A percentile compares a stretch with the other conserved stretches of the same genome.
Evolutionary conservation across 2,113 vertebrate genomes (phyloP).

Genomic region (Crocuta crocuta): DNA sequence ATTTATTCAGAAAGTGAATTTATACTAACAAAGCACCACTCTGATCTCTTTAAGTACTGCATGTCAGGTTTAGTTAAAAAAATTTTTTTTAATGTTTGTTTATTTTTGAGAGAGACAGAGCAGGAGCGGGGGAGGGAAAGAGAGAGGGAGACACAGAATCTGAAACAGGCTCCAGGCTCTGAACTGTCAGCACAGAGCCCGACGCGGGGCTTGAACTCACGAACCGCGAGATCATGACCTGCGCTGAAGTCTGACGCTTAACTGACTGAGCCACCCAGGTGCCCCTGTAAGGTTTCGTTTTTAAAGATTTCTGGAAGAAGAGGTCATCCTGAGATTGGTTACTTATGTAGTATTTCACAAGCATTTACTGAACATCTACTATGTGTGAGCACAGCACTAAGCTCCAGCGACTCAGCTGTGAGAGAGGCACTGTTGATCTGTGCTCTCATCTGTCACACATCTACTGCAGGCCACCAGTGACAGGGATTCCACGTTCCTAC

Average conservation of each 20-base stretch:
- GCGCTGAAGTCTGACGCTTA: too few species aligned
- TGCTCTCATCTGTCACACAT: neutral
- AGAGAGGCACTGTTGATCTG: fast-evolving
- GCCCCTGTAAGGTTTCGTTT: neutral
- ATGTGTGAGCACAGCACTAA: neutral
- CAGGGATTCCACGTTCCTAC: neutral
- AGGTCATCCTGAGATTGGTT: neutral
- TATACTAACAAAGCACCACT: neutral
- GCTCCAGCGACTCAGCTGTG: neutral
- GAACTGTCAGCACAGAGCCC: too few species aligned
- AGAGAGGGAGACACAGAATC: too few species aligned
- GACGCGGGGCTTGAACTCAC: too few species aligned
- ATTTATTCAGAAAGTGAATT: neutral
- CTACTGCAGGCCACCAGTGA: neutral
- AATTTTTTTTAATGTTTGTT: too few species aligned
- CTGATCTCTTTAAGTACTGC: neutral
- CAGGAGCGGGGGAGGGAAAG: too few species aligned
- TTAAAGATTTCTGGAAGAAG: neutral
- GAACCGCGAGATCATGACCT: too few species aligned
- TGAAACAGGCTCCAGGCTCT: too few species aligned
- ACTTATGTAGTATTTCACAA: neutral
- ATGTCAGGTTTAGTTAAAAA: neutral
- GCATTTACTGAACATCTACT: neutral
- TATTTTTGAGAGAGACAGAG: too few species aligned
- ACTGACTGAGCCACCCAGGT: too few species aligned